These are phyloP conservation scores for Patella depressa DNA, from an alignment of 2,888 invertebrate genomes.

Conservation along the genomic window DNA sequence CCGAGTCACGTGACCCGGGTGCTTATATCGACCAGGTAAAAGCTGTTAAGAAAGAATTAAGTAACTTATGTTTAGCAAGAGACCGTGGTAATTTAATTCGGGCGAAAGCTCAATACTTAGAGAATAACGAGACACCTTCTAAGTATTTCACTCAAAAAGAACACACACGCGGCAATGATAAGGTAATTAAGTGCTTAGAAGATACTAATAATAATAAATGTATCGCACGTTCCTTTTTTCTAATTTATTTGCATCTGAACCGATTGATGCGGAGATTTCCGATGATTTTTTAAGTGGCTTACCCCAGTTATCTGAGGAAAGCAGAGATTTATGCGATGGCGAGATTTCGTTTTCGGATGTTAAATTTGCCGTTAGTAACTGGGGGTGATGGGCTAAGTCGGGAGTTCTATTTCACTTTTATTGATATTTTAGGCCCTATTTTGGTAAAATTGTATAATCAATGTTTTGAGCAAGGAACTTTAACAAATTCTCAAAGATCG, in stretches of 20 bases:
- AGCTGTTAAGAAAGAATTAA: conserved; percentile 4
- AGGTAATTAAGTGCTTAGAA: not conserved
- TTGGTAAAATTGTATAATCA: not conserved
- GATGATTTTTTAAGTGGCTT: not conserved
- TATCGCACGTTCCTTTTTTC: not conserved
- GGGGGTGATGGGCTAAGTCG: not conserved
- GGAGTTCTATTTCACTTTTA: not conserved
- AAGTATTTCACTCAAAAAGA: not conserved
- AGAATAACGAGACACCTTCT: not conserved
- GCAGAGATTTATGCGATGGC: not conserved
- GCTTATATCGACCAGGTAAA: not conserved
- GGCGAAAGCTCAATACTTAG: conserved; percentile 8
- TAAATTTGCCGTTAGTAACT: not conserved
- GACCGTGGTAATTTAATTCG: not conserved
- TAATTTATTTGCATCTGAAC: not conserved
- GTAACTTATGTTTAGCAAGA: not conserved
- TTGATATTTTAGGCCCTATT: not conserved
- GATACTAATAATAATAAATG: not conserved
- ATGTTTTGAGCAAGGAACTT: too few species aligned
- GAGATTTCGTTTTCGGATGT: not conserved
- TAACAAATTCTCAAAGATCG: too few species aligned
- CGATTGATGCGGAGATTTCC: not conserved
- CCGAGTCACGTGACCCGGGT: not conserved
- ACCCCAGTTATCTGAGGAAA: not conserved
- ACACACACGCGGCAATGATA: not conserved